Conservation (phyloP, 2,888 invertebrate species). For the Coronaproctus castanopsis region DNA sequence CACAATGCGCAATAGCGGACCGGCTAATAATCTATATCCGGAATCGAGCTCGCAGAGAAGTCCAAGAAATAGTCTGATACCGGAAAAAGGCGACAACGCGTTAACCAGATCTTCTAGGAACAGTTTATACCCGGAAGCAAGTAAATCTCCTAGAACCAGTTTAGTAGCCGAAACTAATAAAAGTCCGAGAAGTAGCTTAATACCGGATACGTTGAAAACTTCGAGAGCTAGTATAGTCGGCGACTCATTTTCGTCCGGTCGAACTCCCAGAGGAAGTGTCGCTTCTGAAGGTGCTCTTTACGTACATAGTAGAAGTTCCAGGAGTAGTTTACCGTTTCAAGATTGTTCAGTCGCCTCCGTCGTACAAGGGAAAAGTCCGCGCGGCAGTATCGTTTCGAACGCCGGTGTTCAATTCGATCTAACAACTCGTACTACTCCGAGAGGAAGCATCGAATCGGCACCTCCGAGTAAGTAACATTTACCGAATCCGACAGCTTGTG, state of each 20-base stretch:
- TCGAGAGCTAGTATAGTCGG: conserved; percentile 39
- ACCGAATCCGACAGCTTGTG: background rate
- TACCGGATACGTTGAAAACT: conserved; percentile 32
- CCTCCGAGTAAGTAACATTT: conserved; percentile 22
- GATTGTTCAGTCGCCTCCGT: conserved; percentile 24
- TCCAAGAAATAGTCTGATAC: conserved; percentile 32
- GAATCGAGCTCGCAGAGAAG: conserved; percentile 32
- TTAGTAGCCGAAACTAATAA: conserved; percentile 30
- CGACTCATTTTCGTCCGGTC: conserved; percentile 25
- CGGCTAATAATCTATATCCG: conserved; percentile 30
- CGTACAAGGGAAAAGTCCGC: conserved; percentile 21
- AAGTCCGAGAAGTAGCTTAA: conserved; percentile 28
- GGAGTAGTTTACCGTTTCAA: conserved; percentile 34
- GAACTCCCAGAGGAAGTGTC: conserved; percentile 28
- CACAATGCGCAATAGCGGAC: conserved; percentile 30
- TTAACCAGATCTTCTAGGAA: conserved; percentile 26
- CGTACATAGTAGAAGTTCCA: conserved; percentile 33
- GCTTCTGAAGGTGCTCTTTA: conserved; percentile 25
- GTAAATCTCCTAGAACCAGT: conserved; percentile 30
- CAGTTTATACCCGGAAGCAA: conserved; percentile 21
- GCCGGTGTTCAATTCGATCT: conserved; percentile 15
- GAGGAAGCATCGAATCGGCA: conserved; percentile 35
- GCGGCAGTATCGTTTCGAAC: conserved; percentile 35
- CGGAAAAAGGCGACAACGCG: conserved; percentile 28
- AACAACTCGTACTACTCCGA: conserved; percentile 28